Evolutionary conservation across 1,140 invertebrate genomes (phyloP).

Genomic region (Heliconius nattereri): DNA sequence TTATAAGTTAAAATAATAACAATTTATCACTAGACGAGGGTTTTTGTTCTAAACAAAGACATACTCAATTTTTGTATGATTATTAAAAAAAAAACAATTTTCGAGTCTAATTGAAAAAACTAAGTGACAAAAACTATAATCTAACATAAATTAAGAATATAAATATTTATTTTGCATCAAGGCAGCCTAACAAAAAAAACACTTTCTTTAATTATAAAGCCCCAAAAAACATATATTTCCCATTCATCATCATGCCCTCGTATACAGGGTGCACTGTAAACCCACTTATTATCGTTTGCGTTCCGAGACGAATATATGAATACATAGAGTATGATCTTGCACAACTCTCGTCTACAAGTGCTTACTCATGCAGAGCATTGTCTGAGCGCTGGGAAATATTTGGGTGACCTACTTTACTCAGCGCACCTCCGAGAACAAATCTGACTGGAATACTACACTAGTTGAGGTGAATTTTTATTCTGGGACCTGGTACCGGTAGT

Average conservation of each 20-base stretch:
- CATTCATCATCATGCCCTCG: not conserved
- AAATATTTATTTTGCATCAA: too few species aligned
- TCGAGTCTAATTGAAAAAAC: too few species aligned
- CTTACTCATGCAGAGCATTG: slow-evolving; percentile 2
- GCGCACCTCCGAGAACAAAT: not conserved
- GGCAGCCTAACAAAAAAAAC: too few species aligned
- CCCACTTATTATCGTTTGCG: slow-evolving; percentile 1
- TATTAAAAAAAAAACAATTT: too few species aligned
- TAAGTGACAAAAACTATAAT: too few species aligned
- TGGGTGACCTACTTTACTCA: slow-evolving; percentile 12
- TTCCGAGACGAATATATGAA: slow-evolving; percentile 9
- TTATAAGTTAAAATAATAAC: too few species aligned
- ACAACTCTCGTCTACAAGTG: slow-evolving; percentile 7
- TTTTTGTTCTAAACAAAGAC: too few species aligned
- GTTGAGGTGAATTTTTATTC: not conserved
- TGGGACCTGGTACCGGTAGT: not conserved
- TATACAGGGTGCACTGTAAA: not conserved
- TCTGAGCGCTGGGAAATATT: slow-evolving; percentile 9
- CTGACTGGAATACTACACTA: not conserved
- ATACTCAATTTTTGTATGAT: too few species aligned
- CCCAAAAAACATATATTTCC: not conserved
- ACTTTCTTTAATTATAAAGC: too few species aligned
- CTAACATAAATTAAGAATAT: too few species aligned
- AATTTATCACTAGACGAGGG: too few species aligned
- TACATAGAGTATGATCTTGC: slow-evolving; percentile 10